Percentiles rank a stretch among this genome's conserved stretches.
phyloP scores from a whole-genome alignment of 2,113 vertebrate genomes.

The Cynoglossus semilaevis region DNA sequence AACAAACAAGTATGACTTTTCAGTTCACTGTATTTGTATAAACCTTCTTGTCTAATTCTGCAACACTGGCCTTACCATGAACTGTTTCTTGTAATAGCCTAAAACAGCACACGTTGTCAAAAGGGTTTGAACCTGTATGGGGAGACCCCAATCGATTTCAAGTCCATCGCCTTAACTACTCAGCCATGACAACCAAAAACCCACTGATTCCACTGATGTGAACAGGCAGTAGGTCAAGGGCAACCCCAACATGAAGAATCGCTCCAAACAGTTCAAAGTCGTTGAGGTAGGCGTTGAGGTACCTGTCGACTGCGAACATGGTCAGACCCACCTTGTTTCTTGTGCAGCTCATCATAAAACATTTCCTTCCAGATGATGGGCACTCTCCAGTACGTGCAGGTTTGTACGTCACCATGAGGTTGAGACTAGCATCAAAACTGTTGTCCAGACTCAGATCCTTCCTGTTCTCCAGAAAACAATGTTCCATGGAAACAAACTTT shows the following conservation, averaged over 20 bases:
- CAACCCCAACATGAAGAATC: conserved; percentile 77
- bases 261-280: conserved; percentile 71
- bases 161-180: too few species aligned
- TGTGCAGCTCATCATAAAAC: conserved; percentile 64
- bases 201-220: conserved; percentile 65
- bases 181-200: conserved; percentile 57
- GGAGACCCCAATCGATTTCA: too few species aligned
- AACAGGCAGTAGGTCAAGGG: conserved; percentile 77
- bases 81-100: too few species aligned
- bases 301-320: conserved; percentile 81
- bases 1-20: too few species aligned
- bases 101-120: too few species aligned
- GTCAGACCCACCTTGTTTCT: conserved; percentile 70
- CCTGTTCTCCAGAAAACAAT: conserved; percentile 45
- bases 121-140: too few species aligned
- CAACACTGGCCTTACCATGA: too few species aligned
- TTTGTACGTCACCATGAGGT: conserved; percentile 71
- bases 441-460: conserved; percentile 35
- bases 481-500: conserved; percentile 53
- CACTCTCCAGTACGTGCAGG: conserved; percentile 78
- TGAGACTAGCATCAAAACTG: conserved; percentile 46
- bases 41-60: too few species aligned
- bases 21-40: too few species aligned
- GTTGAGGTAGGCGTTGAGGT: conserved; percentile 67
- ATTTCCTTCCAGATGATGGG: conserved; percentile 80